Evolutionary conservation across 2,797 vertebrate genomes (phyloP), one percentile per base, ranked within the genome.

Genomic region (Pseudochaenichthys georgianus): DNA sequence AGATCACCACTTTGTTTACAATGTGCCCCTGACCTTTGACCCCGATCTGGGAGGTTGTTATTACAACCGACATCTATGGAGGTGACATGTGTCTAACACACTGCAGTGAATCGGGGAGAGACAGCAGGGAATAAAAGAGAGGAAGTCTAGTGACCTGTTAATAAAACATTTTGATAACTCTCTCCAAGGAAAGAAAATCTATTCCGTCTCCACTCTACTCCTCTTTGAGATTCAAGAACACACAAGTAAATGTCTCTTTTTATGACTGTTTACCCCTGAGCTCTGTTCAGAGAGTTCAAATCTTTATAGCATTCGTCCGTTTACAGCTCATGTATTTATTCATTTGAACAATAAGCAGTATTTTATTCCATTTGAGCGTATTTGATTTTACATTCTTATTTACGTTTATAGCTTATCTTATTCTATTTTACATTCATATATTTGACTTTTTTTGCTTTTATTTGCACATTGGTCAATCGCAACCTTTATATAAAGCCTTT

Each of bases 1-100:
- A 75, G 82, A 84, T 86, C 86, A 77, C 65, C 66, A 6, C 78
- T 75, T 75, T 93, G 89, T 91, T 92, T 91, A 93, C 70, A 50
- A 62, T 46, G 70, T 76, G 78, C 81, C 76, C 65, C 78, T 86
- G 23, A 88, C 88, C 91, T 92, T 47, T 90, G 83, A 90, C 85
- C 88, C 73, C 47, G 63, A 71, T 60, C 82, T 86, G 83, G 77
- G 75, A 70, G 82, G 87, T 81, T 91, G 87, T 86, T 88, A 83
- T 87, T 80, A 83, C 75, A 81, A 86, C 72, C 80, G 79, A 79
- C 70, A 77, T 59, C 70, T 65, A 45, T 54, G 53, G 42, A 70
- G 60, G 60, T 46, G 70, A 86, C 68, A 73, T 74, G 69, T 85
- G 81, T 77, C 66, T 69, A 75, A 64, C 42, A 47, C 15, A 67